Evolutionary conservation across 2,797 vertebrate species (phyloP).

Genomic region (Xerus rutilus): DNA sequence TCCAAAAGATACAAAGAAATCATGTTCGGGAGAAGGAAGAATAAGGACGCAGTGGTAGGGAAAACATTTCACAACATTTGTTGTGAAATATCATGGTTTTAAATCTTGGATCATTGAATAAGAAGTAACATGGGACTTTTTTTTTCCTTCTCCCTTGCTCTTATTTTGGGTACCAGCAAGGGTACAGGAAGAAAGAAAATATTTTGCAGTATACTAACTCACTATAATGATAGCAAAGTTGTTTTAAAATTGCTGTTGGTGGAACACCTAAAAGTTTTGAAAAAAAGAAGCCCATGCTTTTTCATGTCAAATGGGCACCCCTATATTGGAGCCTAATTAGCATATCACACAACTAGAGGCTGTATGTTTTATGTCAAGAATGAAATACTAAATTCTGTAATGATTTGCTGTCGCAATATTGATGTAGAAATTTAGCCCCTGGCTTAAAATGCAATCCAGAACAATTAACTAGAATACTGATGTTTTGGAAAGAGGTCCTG

Average conservation of each 20-base stretch:
- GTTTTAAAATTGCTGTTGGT: conserved; percentile 8
- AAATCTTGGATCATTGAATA: not conserved
- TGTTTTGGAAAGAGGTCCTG: not conserved
- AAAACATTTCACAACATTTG: not conserved
- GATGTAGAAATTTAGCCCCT: not conserved
- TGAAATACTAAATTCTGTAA: not conserved
- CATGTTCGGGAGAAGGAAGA: not conserved
- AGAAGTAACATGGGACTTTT: not conserved
- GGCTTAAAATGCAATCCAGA: conserved; percentile 5
- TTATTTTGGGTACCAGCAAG: not conserved
- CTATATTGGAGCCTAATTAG: not conserved
- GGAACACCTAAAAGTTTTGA: not conserved
- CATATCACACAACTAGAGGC: not conserved
- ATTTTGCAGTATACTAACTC: not conserved
- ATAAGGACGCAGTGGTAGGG: not conserved
- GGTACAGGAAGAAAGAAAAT: not conserved
- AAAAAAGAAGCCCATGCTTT: not conserved
- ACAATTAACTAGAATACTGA: not conserved
- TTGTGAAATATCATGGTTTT: not conserved
- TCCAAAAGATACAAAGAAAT: conserved; percentile 33
- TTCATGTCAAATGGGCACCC: not conserved
- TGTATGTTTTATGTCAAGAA: not conserved
- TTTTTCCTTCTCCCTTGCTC: not conserved
- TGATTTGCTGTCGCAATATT: not conserved
- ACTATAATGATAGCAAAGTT: not conserved